Base-by-base conservation (phyloP, 2,113 vertebrate species). In the Barnardius zonarius region DNA sequence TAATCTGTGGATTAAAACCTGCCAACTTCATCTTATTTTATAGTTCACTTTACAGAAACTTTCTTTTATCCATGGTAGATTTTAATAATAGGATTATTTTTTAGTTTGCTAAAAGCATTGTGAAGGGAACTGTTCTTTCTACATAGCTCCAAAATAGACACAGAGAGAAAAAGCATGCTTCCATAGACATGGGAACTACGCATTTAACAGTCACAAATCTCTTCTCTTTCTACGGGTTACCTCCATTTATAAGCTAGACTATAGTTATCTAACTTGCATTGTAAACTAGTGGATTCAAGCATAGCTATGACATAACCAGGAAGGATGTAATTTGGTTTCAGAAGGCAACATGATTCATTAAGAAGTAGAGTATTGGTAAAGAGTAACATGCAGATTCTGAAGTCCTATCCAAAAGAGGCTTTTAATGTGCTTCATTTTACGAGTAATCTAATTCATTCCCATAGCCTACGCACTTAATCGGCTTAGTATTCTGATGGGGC, bases 31-130 rank as follows among this genome's bases (percentile, higher is more conserved):
- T 44, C 23, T 61, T 80, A 49, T 88, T 73, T 93, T 44, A 39
- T 28, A 66, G n/a, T 43, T 55, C 37, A 52, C 24, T 77, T 91
- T 15, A 88, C 37, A 90, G 51, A 75, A 52, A 28, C 64, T 94
- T 94, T 88, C 68, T 62, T 80, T 83, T 49, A 74, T 20, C 54
- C 86, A 51, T 28, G 55, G 68, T 39, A 78, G 69, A 78, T 51
- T 95, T 74, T 30, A 83, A 19, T 67, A 95, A 88, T 59, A 75
- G 51, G 61, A 93, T 95, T 95, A 83, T 83, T 81, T 93, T 90
- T 91, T 11, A 59, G 61, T 35, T 81, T 74, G 33, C 73, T 72
- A 35, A 78, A 81, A 84, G 20, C n/a, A 43, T 7, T 70, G 43
- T 24, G 8, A 61, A 72, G 31, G 61, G 17, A 44, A 68, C 14